Conservation (phyloP, 2,888 invertebrate genomes). For the Aethes cnicana region DNA sequence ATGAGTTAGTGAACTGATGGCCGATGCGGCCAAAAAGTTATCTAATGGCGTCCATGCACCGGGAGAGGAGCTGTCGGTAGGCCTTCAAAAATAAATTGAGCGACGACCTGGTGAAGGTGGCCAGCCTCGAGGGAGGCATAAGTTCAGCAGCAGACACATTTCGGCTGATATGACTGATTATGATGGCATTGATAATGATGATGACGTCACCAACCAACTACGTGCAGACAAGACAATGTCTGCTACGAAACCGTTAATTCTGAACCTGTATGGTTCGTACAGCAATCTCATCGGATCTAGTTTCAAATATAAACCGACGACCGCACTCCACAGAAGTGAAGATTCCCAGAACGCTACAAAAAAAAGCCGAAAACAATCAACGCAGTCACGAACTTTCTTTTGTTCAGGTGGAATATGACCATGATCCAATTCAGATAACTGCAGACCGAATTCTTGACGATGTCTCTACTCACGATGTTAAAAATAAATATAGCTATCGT, state of each 20-base stretch:
- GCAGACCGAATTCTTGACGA: conserved; percentile 49
- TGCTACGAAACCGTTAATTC: not conserved
- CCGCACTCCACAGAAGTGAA: conserved; percentile 8
- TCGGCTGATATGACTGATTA: too few species aligned
- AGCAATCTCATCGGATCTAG: conserved; percentile 1
- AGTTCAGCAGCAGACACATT: too few species aligned
- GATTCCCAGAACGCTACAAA: conserved; percentile 42
- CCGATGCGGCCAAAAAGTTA: too few species aligned
- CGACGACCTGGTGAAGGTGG: too few species aligned
- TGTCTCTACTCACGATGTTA: conserved; percentile 44
- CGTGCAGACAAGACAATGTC: not conserved
- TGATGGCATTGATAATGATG: too few species aligned
- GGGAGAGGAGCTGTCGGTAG: too few species aligned
- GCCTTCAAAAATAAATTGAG: too few species aligned
- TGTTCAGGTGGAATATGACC: conserved; percentile 46
- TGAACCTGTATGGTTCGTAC: not conserved
- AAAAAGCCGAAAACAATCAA: conserved; percentile 45
- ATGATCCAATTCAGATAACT: conserved; percentile 59
- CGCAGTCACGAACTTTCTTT: conserved; percentile 47
- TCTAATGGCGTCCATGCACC: too few species aligned
- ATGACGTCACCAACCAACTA: too few species aligned
- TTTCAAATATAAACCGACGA: not conserved
- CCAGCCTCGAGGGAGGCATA: too few species aligned
- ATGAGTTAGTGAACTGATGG: conserved; percentile 7
- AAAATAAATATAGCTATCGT: conserved; percentile 54